Evolutionary conservation across 2,113 vertebrate genomes (phyloP), one percentile per base, ranked within the genome.

Genomic region (Ibidorhyncha struthersii): DNA sequence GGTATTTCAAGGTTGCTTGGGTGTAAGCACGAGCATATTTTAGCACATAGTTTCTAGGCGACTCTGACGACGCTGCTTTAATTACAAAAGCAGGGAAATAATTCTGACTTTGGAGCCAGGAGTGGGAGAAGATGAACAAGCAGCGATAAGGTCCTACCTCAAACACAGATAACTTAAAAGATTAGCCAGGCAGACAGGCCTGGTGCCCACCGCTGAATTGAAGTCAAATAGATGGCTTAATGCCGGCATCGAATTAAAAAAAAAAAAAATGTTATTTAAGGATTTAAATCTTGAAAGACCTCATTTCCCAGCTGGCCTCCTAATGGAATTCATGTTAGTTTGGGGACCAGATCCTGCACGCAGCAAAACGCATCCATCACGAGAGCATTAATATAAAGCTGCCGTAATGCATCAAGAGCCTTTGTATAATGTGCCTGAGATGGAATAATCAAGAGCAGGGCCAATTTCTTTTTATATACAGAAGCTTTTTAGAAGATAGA

Each of bases 121-220:
- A 91, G 79, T 69, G 10, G 90, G 73, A 90, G 84, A 58, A 94
- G 93, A 95, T 94, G 52, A 94, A 62, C 82, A 85, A 83, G 84
- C 55, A 91, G 80, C 47, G 96, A 95, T 91, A 95, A 96, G 84
- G 87, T 41, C 26, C 89, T 95, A 81, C 87, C 94, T 96, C 96
- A 98, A 94, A 96, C 76, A 93, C 61, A 93, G 96, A 94, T 90
- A 96, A 97, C 96, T 96, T 90, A 74, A 96, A 59, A 96, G 97
- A 96, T 97, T 91, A 97, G 56, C 81, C 70, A 22, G 20, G 74
- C 93, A 97, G 95, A 93, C 53, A 69, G 86, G 67, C 45, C 36
- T 2, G 91, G 84, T 73, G 88, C 95, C 91, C 93, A 34, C 84
- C 2, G 12, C 62, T 92, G 86, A 89, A 82, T 41, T 49, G 96